Base-by-base conservation (phyloP, 1,140 invertebrate species). In the Lepidurus arcticus region DNA sequence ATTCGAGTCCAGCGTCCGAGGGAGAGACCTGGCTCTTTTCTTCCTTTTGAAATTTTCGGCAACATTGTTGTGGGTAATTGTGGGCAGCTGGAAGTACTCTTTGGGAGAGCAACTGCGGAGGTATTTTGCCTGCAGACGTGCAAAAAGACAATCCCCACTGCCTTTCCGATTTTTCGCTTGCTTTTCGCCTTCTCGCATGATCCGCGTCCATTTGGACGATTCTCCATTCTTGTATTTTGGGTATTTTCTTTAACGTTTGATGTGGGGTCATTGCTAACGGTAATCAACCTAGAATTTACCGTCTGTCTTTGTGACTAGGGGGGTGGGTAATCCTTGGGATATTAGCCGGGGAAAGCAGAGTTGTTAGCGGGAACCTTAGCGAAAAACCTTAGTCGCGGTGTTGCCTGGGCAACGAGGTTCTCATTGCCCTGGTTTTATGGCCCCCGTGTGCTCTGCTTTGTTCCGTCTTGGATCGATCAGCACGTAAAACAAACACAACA, bases 371-470 rank as follows among this genome's bases (percentile, higher is more conserved):
- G 21, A 21, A n/a, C 16, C 10, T 47, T 65, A 65, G 53, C 53
- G 53, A 9, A 65, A 65, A 65, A 65, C 53, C 53, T 21, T n/a
- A 65, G 21, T 65, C 53, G 53, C 53, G 5, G 7, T 65, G 53
- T 65, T 65, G 53, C 53, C 13, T n/a, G 21, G 53, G 53, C 53
- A 65, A 65, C 53, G 21, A 65, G 16, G 53, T n/a, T 65, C 53
- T 65, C 21, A 65, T 65, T 65, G 53, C 53, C 53, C 53, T 65
- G 53, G 9, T 65, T 65, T 65, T 65, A 65, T 65, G 53, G 21
- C 53, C 53, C 53, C 53, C 53, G 53, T 65, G 53, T 65, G 53
- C 53, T 65, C 9, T 13, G 53, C 53, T 65, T 65, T 65, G 53
- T 65, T 65, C 53, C 53, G 53, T 13, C 53, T 7, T n/a, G 53